Conservation (phyloP, 2,888 invertebrate genomes). For the Malachius bipustulatus region DNA sequence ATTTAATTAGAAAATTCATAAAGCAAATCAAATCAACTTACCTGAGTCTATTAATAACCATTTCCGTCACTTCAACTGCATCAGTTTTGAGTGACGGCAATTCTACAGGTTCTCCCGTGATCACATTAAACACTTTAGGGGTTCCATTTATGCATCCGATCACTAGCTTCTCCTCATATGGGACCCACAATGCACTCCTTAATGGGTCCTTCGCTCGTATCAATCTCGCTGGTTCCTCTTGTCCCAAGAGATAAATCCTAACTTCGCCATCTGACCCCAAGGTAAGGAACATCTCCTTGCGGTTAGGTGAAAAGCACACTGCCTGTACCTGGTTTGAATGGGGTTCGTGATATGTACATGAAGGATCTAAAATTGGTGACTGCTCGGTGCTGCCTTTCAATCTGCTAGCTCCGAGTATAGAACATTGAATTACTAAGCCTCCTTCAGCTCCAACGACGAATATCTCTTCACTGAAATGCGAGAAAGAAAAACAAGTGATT, state of each 20-base stretch:
- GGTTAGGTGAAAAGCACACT: constrained; percentile 31
- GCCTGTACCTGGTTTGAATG: constrained; percentile 33
- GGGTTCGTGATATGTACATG: constrained; percentile 32
- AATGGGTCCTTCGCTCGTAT: no score
- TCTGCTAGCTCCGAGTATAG: constrained; percentile 30
- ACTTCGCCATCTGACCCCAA: constrained; percentile 34
- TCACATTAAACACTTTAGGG: no score
- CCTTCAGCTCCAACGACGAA: constrained; percentile 37
- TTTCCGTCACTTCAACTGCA: no score
- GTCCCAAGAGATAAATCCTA: constrained; percentile 32
- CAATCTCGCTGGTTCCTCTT: no score
- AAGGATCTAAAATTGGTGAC: constrained; percentile 32
- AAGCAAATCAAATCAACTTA: no score
- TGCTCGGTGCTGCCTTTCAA: constrained; percentile 26
- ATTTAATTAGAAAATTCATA: no score
- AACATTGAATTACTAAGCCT: constrained; percentile 34
- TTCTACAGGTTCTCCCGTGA: no score
- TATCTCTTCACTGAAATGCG: constrained; percentile 29
- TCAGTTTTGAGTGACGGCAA: no score
- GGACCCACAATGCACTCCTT: no score
- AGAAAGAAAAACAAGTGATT: constrained; percentile 35
- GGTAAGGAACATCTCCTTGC: constrained; percentile 34
- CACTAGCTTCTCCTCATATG: no score
- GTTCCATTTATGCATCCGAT: no score
- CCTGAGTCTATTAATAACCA: no score